Conservation (phyloP, 2,888 invertebrate species). For the Empis livida region DNA sequence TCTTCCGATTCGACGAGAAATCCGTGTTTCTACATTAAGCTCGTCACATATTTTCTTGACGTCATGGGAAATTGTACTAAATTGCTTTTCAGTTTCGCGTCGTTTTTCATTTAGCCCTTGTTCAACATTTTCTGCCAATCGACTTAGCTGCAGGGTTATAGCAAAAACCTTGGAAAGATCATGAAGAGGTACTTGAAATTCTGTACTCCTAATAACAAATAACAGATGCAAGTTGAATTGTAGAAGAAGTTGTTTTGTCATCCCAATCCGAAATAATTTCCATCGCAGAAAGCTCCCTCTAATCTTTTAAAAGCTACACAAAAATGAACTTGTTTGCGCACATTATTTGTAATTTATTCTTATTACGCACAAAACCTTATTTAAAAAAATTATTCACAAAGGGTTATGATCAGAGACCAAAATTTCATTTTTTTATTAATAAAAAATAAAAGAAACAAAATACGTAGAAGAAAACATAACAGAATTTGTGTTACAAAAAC, state of each 20-base stretch:
- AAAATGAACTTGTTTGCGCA: no score
- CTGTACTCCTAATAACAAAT: neutral
- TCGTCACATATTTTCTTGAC: neutral
- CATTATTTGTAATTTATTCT: no score
- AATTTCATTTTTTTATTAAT: no score
- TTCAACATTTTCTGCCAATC: neutral
- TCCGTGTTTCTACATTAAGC: neutral
- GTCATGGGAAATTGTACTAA: neutral
- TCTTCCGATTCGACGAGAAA: neutral
- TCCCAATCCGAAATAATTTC: neutral
- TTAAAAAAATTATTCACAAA: no score
- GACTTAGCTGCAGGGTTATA: neutral
- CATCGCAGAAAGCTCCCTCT: neutral
- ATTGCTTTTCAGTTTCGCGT: neutral
- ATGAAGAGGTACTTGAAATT: neutral
- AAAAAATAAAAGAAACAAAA: no score
- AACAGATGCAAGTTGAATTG: neutral
- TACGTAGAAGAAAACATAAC: no score
- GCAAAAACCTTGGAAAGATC: neutral
- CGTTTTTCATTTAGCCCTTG: neutral
- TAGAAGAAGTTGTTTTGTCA: slow-evolving; percentile 1
- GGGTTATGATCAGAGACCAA: no score
- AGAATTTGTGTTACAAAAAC: no score
- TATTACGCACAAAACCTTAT: no score
- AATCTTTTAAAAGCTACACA: neutral